phyloP scores from a whole-genome alignment of 1,140 invertebrate species.

The Trigoniulus corallinus region DNA sequence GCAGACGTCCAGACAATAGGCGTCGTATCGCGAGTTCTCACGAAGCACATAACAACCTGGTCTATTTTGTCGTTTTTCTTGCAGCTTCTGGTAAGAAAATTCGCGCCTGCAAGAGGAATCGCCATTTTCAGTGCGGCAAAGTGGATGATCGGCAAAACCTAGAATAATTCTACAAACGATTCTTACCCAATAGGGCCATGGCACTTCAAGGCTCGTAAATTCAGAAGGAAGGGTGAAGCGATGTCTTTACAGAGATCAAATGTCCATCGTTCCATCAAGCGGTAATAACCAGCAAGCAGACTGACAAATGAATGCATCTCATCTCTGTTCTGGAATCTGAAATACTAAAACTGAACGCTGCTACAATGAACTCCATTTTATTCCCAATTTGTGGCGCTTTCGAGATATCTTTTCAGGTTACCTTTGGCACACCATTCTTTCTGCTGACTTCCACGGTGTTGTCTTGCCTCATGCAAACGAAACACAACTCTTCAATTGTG shows the following conservation, averaged over 20 bases:
- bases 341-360: conserved; percentile 28
- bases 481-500: conserved; percentile 63
- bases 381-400: too few relatives aligned
- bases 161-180: background rate
- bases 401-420: conserved; percentile 1
- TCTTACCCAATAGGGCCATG: conserved; percentile 71
- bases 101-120: conserved; percentile 46
- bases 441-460: conserved; percentile 56
- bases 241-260: conserved; percentile 70
- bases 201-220: conserved; percentile 53
- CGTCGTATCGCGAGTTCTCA: conserved; percentile 56
- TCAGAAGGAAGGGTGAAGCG: conserved; percentile 51
- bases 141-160: conserved; percentile 9
- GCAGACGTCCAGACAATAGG: conserved; percentile 63
- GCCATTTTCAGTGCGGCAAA: conserved; percentile 13
- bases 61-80: conserved; percentile 52
- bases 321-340: conserved; percentile 42
- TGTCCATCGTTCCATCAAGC: conserved; percentile 71
- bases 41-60: conserved; percentile 60
- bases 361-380: too few relatives aligned
- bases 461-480: conserved; percentile 49
- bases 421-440: conserved; percentile 50
- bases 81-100: conserved; percentile 65
- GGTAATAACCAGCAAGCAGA: conserved; percentile 69
- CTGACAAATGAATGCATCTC: conserved; percentile 62